Base-by-base conservation (phyloP, 1,140 invertebrate species). In the Micrasema minimum region DNA sequence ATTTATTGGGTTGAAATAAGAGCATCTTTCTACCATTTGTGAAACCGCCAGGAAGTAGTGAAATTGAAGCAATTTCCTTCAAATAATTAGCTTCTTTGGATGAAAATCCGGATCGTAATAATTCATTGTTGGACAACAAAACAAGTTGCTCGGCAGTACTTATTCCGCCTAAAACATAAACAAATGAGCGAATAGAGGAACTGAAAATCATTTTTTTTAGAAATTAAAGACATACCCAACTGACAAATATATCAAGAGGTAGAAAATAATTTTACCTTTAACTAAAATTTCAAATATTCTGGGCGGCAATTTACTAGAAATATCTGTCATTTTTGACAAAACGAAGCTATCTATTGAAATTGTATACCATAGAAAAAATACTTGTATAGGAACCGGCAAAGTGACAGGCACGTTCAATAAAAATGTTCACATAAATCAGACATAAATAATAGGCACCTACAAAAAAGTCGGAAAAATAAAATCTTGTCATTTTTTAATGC, bases 1-100 rank as follows among this genome's bases (percentile, higher is more conserved):
- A n/a, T n/a, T n/a, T n/a, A n/a, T n/a, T n/a, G n/a, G n/a, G n/a
- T n/a, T n/a, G n/a, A n/a, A n/a, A n/a, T n/a, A n/a, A n/a, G n/a
- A n/a, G n/a, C n/a, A n/a, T n/a, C n/a, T n/a, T n/a, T 38, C 1
- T 41, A 64, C 59, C 59, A 31, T 64, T 64, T 5, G 59, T 64
- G 31, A 64, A 64, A 7, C 59, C 38, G 3, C 45, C 16, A 5
- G 11, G 41, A 16, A 64, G 14, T 6, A 64, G 23, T 1, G 5
- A 26, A 26, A 14, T 26, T 45, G 59, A 46, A 16, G 59, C 41
- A 10, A 46, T 23, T 14, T 46, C 16, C 45, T 46, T 64, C 23
- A 46, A 26, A 1, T 45, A 16, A 12, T 45, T n/a, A 10, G 46
- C 12, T 10, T 66, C 64, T 11, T 37, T 20, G 12, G 12, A 37